phyloP scores from a whole-genome alignment of 2,888 invertebrate genomes.

The Teinopalpus imperialis region DNA sequence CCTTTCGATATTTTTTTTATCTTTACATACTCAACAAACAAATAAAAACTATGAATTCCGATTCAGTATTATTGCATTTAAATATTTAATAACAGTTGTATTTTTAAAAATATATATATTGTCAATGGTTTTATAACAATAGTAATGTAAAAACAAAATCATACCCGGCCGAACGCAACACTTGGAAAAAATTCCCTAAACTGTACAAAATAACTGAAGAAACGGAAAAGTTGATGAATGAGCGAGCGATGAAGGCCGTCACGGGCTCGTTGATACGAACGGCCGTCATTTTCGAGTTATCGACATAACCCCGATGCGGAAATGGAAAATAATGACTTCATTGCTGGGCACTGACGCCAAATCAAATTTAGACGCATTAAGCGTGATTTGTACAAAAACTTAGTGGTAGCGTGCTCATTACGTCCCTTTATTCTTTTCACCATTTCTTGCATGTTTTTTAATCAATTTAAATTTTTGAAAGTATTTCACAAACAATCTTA shows the following conservation, averaged over 20 bases:
- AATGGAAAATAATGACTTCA: conserved; percentile 81
- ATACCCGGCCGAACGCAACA: too few relatives aligned
- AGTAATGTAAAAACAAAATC: too few relatives aligned
- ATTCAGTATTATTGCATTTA: too few relatives aligned
- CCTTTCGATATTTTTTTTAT: too few relatives aligned
- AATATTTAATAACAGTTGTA: too few relatives aligned
- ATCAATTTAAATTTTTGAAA: too few relatives aligned
- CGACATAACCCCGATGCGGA: conserved; percentile 74
- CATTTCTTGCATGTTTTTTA: too few relatives aligned
- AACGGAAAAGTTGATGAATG: conserved; percentile 49
- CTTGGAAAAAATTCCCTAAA: not conserved
- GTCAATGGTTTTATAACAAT: too few relatives aligned
- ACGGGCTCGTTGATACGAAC: conserved; percentile 62
- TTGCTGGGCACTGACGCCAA: conserved; percentile 61
- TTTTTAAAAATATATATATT: too few relatives aligned
- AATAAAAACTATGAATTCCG: too few relatives aligned
- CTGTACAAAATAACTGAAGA: not conserved
- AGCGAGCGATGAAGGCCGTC: conserved; percentile 68
- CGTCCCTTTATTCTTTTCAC: conserved; percentile 26
- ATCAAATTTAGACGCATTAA: conserved; percentile 74
- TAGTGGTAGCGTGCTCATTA: conserved; percentile 37
- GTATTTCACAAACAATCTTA: too few relatives aligned
- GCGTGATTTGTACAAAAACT: conserved; percentile 63
- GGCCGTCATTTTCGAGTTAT: conserved; percentile 80
- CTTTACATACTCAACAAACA: too few relatives aligned